Evolutionary conservation across 2,797 vertebrate genomes (phyloP).

Genomic region (Corythornis leucogaster): DNA sequence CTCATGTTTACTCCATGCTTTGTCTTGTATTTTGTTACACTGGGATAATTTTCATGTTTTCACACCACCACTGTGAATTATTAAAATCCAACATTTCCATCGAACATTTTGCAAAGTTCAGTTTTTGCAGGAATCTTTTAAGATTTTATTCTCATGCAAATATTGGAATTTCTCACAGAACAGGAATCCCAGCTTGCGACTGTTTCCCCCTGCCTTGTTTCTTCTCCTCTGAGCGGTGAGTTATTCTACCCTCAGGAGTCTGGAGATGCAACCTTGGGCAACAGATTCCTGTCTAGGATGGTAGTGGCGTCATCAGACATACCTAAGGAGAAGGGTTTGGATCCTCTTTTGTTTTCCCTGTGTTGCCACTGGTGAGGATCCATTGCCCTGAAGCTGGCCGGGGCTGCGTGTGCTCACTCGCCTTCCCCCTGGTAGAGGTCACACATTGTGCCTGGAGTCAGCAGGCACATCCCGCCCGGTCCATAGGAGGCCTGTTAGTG

Average conservation of each 20-base stretch:
- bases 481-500: not conserved
- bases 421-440: not conserved
- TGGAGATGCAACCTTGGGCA: not conserved
- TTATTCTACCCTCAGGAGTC: not conserved
- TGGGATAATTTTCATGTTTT: not conserved
- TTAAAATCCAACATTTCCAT: not conserved
- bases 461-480: not conserved
- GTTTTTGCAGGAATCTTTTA: not conserved
- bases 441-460: not conserved
- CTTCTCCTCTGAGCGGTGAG: fast-evolving
- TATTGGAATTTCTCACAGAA: not conserved
- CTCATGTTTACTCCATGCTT: not conserved
- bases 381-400: not conserved
- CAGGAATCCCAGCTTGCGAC: not conserved
- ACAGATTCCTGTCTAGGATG: fast-evolving
- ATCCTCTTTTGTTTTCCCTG: not conserved
- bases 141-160: not conserved
- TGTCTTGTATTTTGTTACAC: not conserved
- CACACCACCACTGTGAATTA: not conserved
- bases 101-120: not conserved
- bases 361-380: not conserved
- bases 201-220: not conserved
- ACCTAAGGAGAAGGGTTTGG: not conserved
- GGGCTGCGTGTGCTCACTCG: not conserved
- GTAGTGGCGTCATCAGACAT: not conserved